phyloP scores from a whole-genome alignment of 2,888 invertebrate genomes.

The Cheilosia scutellata region DNA sequence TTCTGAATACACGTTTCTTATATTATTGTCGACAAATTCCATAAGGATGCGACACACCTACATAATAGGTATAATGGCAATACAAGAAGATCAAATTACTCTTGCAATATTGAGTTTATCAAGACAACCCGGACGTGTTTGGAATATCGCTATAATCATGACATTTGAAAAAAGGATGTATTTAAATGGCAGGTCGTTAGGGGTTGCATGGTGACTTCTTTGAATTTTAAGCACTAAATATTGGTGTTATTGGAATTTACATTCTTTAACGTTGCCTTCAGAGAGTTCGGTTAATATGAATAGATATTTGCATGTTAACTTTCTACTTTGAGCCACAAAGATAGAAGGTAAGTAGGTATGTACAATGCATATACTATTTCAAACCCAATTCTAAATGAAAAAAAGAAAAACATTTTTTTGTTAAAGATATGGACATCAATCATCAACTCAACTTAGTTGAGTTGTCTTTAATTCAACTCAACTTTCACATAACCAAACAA shows the following conservation, averaged over 20 bases:
- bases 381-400: no score
- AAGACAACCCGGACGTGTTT: constrained; percentile 69
- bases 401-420: no score
- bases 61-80: constrained; percentile 63
- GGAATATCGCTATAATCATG: constrained; percentile 66
- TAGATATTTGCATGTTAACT: not conserved
- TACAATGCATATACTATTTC: not conserved
- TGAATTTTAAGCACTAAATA: constrained; percentile 70
- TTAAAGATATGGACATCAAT: no score
- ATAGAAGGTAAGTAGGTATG: not conserved
- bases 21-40: constrained; percentile 55
- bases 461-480: no score
- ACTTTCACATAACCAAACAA: no score
- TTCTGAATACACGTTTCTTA: constrained; percentile 43
- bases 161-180: constrained; percentile 60
- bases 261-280: constrained; percentile 60
- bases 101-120: constrained; percentile 75
- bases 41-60: constrained; percentile 54
- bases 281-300: constrained; percentile 9
- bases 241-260: constrained; percentile 69
- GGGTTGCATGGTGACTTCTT: constrained; percentile 51
- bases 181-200: constrained; percentile 56
- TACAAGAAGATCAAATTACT: constrained; percentile 72
- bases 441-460: no score
- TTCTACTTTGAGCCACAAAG: not conserved